phyloP scores from a whole-genome alignment of 2,113 vertebrate genomes.

The Mustela lutreola region DNA sequence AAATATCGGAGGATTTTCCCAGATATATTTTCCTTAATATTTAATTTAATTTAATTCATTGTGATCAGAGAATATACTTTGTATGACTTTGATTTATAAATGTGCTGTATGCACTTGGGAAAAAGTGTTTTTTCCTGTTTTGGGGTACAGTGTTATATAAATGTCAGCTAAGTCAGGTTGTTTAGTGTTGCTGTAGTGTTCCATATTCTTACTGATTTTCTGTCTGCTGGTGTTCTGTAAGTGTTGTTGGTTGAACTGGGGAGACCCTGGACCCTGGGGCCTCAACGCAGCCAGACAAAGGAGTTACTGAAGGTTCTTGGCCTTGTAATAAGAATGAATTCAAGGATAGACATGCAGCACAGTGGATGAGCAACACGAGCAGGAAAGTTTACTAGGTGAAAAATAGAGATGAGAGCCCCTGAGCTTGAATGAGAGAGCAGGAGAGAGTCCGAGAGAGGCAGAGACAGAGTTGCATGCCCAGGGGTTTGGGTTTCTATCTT shows the following conservation, averaged over 20 bases:
- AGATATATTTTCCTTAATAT: neutral
- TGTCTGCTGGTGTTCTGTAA: neutral
- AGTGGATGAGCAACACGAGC: neutral
- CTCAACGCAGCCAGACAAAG: neutral
- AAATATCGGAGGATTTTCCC: neutral
- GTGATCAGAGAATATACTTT: conserved; percentile 15
- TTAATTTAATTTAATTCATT: conserved; percentile 1
- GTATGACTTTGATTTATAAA: conserved; percentile 7
- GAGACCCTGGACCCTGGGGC: neutral
- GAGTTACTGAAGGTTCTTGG: neutral
- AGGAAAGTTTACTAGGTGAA: neutral
- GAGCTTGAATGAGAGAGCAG: neutral
- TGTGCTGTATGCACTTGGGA: neutral
- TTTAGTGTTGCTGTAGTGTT: neutral
- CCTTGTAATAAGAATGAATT: neutral
- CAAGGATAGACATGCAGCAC: neutral
- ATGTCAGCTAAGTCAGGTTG: neutral
- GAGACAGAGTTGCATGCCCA: neutral
- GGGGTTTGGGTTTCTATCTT: neutral
- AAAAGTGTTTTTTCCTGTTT: neutral
- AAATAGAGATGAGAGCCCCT: neutral
- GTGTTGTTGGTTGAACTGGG: neutral
- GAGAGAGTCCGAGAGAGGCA: neutral
- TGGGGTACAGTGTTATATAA: neutral
- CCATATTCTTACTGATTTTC: neutral